Evolutionary conservation across 2,113 vertebrate genomes (phyloP), one percentile per base, ranked within the genome.

Genomic region (Hippocampus zosterae): DNA sequence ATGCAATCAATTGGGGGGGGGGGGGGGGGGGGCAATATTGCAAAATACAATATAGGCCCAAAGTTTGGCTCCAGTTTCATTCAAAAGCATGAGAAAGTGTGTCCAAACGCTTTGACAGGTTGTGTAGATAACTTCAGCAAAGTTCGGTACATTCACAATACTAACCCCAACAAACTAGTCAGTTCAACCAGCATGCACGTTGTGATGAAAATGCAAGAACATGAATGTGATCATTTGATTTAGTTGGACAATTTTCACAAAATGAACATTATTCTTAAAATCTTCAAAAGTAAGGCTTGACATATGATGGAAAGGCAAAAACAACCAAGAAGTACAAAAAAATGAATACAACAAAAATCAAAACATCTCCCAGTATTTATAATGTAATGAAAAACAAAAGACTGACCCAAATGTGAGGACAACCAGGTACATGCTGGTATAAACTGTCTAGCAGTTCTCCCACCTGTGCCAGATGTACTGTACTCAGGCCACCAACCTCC

Each of bases 401-500:
- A n/a, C 56, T 69, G 84, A 86, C 86, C 77, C 64, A 75, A 41
- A 67, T 42, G 76, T 65, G 80, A 72, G 61, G 77, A 67, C 84
- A 86, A 84, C 74, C 44, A 68, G 81, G 93, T 92, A 93, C 95
- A 96, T 95, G 95, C 94, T 88, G 84, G 88, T 70, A 88, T 87
- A 79, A 93, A 92, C 93, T 90, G 92, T 87, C 92, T 87, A 91
- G 92, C 77, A 67, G 90, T 85, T 92, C 84, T 92, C 94, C 94
- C 94, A 96, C 95, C 95, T 96, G 95, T 84, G 83, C 91, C 89
- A 74, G 94, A 90, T 82, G 94, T 88, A 94, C 90, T 91, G 93
- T 92, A 95, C 92, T 96, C 94, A 85, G 95, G 94, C 95, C 95
- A 96, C 95, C 94, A 96, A 95, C 94, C 95, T 95, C 95, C 95